These are phyloP conservation scores for Sigmodon hispidus DNA, from an alignment of 2,113 vertebrate genomes.

Conservation along the genomic window DNA sequence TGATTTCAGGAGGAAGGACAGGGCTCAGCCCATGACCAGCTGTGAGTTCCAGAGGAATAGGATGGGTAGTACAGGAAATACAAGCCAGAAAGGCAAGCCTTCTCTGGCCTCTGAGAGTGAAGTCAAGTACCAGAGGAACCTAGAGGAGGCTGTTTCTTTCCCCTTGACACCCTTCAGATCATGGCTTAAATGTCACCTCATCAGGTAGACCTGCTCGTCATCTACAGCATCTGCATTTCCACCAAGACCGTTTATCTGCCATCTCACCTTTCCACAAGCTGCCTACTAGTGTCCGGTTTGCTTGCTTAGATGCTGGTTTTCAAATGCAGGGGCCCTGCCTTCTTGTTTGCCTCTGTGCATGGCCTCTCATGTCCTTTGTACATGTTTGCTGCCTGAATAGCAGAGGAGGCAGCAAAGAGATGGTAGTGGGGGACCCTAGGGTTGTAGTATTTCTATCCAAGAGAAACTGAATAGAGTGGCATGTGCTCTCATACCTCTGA, in stretches of 20 bases:
- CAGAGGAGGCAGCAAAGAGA: background rate
- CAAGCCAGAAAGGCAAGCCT: background rate
- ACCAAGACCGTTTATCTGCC: background rate
- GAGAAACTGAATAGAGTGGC: background rate
- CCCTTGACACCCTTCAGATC: background rate
- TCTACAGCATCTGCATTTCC: background rate
- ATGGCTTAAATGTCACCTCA: background rate
- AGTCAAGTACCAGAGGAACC: background rate
- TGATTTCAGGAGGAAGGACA: background rate
- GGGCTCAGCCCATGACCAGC: background rate
- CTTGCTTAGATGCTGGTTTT: background rate
- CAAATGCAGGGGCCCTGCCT: background rate
- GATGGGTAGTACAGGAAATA: background rate
- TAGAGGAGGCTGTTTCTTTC: background rate
- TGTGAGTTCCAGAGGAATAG: background rate
- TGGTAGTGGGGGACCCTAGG: background rate
- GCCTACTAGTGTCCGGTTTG: background rate
- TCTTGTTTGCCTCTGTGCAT: background rate
- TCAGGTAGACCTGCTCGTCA: background rate
- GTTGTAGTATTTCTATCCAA: background rate
- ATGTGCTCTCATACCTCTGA: background rate
- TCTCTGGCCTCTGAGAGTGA: background rate
- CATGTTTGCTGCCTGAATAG: background rate
- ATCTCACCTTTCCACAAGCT: background rate
- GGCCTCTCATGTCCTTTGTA: background rate